A percentile compares a stretch with the other conserved stretches of the same genome.
Evolutionary conservation across 2,888 invertebrate genomes (phyloP).

Genomic region (Ellobium chinense): DNA sequence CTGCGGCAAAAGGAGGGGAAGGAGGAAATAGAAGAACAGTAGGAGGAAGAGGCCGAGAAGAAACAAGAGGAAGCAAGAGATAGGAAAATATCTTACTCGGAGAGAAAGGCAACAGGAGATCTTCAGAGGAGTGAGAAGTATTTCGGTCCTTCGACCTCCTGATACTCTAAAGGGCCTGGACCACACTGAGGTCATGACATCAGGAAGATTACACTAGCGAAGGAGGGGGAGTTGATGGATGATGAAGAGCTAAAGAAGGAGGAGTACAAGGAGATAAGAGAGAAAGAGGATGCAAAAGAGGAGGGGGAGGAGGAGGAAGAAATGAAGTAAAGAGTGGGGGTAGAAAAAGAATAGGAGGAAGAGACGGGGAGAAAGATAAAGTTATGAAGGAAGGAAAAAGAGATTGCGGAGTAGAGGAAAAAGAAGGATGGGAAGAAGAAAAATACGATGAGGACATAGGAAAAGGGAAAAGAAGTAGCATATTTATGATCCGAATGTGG

Average conservation of each 20-base stretch:
- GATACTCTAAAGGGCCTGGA: no score
- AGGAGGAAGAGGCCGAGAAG: background rate
- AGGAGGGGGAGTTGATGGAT: background rate
- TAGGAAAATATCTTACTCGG: background rate
- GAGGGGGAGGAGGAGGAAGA: background rate
- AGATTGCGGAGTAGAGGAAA: background rate
- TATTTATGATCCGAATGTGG: no score
- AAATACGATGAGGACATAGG: background rate
- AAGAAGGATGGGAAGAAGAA: background rate
- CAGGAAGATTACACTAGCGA: background rate
- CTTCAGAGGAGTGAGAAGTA: no score
- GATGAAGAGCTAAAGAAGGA: background rate
- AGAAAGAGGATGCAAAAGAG: background rate
- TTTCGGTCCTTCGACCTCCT: no score
- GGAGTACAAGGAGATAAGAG: background rate
- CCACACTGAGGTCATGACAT: background rate
- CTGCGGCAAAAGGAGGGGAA: conserved; percentile 39
- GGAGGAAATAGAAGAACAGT: conserved; percentile 12
- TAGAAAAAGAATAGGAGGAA: background rate
- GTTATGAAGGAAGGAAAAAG: background rate
- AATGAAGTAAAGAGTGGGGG: background rate
- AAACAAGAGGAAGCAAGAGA: background rate
- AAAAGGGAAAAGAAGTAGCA: no score
- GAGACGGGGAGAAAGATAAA: background rate
- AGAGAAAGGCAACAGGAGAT: no score